Conservation (phyloP, 2,888 invertebrate genomes). For the Brachyptera risi region DNA sequence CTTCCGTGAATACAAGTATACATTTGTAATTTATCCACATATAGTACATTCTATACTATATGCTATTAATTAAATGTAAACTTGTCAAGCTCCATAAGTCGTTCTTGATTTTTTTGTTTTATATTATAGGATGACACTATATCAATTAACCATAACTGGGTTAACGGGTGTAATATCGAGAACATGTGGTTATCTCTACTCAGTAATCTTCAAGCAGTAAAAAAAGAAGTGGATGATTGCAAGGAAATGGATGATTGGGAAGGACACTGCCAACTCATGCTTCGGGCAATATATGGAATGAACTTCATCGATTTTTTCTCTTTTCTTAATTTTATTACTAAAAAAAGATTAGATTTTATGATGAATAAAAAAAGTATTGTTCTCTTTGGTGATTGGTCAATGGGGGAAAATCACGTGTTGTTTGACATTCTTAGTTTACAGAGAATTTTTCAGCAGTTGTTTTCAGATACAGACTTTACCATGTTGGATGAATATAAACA, state of each 20-base stretch:
- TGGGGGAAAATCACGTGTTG: conserved; percentile 47
- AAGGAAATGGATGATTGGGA: conserved; percentile 67
- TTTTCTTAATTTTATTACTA: conserved; percentile 60
- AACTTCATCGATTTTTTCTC: conserved; percentile 64
- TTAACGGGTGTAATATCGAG: conserved; percentile 83
- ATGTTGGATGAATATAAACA: no score
- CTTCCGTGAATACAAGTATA: neutral
- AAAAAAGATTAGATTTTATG: conserved; percentile 53
- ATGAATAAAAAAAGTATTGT: conserved; percentile 39
- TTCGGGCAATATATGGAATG: conserved; percentile 71
- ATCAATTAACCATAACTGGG: conserved; percentile 97
- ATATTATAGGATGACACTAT: conserved; percentile 74
- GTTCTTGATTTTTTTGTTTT: neutral
- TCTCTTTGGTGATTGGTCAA: conserved; percentile 44
- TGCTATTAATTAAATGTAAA: no score
- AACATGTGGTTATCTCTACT: conserved; percentile 67
- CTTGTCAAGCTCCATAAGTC: no score
- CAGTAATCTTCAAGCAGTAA: conserved; percentile 60
- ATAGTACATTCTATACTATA: neutral
- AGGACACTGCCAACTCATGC: conserved; percentile 75
- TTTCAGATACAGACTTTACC: neutral
- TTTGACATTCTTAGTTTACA: conserved; percentile 48
- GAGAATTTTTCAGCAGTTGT: conserved; percentile 40
- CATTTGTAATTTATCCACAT: neutral
- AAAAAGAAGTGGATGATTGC: conserved; percentile 77